A percentile compares a stretch with the other conserved stretches of the same genome.
Evolutionary conservation across 2,113 vertebrate genomes (phyloP).

Genomic region (Nipponia nippon): DNA sequence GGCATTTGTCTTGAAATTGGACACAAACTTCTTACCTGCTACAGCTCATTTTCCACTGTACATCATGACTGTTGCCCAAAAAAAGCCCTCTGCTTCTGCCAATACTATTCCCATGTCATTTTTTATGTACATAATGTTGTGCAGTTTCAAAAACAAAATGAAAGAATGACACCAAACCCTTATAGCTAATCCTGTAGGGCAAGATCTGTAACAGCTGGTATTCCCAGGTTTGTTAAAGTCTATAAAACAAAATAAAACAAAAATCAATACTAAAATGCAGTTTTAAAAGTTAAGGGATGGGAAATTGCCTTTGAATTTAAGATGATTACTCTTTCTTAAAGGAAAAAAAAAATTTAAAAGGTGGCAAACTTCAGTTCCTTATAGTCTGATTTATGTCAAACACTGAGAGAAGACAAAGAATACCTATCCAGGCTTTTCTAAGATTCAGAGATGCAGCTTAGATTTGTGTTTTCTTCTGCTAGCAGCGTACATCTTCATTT

Average conservation of each 20-base stretch:
- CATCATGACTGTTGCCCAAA: background rate
- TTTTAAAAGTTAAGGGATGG: background rate
- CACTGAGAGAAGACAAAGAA: background rate
- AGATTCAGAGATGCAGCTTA: background rate
- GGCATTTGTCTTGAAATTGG: background rate
- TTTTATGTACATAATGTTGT: background rate
- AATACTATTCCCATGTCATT: background rate
- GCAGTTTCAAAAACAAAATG: background rate
- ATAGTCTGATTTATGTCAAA: background rate
- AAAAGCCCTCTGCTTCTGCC: background rate
- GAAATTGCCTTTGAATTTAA: background rate
- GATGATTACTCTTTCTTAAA: background rate
- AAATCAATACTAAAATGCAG: background rate
- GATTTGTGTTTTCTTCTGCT: background rate
- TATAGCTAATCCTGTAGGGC: background rate
- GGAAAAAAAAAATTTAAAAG: too few species aligned
- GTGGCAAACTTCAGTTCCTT: background rate
- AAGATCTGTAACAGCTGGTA: background rate
- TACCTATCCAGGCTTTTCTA: background rate
- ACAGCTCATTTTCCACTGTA: background rate
- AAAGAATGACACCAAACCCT: background rate
- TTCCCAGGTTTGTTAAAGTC: background rate
- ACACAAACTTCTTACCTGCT: background rate
- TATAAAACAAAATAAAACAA: background rate
- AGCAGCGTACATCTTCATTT: background rate